Conservation (phyloP, 2,888 invertebrate species). For the Rhamnusium bicolor region DNA sequence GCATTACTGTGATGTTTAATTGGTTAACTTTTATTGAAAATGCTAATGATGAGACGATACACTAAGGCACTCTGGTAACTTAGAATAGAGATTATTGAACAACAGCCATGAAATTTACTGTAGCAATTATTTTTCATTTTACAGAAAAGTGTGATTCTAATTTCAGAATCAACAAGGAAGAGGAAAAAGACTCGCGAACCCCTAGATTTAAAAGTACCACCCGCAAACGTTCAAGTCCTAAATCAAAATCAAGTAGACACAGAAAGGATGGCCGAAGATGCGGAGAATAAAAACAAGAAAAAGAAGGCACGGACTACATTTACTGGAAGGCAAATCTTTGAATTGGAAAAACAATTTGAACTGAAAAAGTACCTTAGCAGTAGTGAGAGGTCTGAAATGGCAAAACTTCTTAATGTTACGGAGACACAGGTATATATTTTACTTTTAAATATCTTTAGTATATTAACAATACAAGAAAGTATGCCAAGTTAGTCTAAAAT, state of each 20-base stretch:
- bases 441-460: too few species aligned
- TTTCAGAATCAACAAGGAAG: conserved; percentile 64
- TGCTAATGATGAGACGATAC: too few species aligned
- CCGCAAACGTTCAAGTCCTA: conserved; percentile 40
- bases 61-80: too few species aligned
- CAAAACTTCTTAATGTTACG: conserved; percentile 92
- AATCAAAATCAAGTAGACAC: conserved; percentile 49
- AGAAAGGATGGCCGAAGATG: conserved; percentile 71
- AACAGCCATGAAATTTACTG: too few species aligned
- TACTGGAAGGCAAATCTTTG: conserved; percentile 96
- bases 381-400: conserved; percentile 95
- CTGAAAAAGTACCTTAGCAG: conserved; percentile 96
- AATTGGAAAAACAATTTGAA: conserved; percentile 96
- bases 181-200: conserved; percentile 65
- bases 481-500: too few species aligned
- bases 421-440: conserved; percentile 89
- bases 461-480: too few species aligned
- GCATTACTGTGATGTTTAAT: too few species aligned
- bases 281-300: conserved; percentile 75
- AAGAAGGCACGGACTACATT: conserved; percentile 96
- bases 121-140: neutral
- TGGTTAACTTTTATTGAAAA: too few species aligned
- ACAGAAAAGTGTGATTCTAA: neutral
- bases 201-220: conserved; percentile 59
- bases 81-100: too few species aligned